Conservation (phyloP, 2,888 invertebrate genomes). For the Nomada ferruginata region DNA sequence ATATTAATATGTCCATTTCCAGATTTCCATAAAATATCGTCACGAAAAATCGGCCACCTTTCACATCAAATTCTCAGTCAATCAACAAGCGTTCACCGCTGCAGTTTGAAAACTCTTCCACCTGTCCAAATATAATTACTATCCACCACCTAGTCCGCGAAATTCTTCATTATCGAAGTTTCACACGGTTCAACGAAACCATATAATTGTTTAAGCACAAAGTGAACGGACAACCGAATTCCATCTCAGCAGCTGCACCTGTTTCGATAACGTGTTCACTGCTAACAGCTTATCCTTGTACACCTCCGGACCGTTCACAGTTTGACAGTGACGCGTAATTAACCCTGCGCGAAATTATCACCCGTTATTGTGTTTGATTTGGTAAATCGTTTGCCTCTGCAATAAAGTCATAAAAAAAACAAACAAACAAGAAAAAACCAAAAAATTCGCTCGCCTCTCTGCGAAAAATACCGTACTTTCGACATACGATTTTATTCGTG, state of each 20-base stretch:
- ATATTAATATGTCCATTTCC: no score
- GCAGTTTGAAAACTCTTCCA: no score
- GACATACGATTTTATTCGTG: not conserved
- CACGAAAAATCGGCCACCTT: no score
- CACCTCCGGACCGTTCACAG: not conserved
- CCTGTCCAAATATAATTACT: no score
- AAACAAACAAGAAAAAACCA: no score
- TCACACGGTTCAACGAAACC: not conserved
- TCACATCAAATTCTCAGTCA: no score
- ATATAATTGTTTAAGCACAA: not conserved
- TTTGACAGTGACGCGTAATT: constrained; percentile 26
- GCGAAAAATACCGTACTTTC: not conserved
- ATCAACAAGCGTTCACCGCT: no score
- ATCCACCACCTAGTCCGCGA: no score
- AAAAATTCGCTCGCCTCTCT: not conserved
- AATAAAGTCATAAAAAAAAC: not conserved
- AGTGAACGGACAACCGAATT: not conserved
- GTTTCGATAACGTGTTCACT: not conserved
- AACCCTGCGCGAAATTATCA: constrained; percentile 6
- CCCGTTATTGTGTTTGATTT: constrained; percentile 21
- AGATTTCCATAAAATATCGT: no score
- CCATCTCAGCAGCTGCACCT: constrained; percentile 10
- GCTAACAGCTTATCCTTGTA: not conserved
- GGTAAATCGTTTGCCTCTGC: not conserved
- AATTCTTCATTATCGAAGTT: no score